These are phyloP conservation scores for Microchrysa polita DNA, from an alignment of 2,888 invertebrate species.

Conservation along the genomic window DNA sequence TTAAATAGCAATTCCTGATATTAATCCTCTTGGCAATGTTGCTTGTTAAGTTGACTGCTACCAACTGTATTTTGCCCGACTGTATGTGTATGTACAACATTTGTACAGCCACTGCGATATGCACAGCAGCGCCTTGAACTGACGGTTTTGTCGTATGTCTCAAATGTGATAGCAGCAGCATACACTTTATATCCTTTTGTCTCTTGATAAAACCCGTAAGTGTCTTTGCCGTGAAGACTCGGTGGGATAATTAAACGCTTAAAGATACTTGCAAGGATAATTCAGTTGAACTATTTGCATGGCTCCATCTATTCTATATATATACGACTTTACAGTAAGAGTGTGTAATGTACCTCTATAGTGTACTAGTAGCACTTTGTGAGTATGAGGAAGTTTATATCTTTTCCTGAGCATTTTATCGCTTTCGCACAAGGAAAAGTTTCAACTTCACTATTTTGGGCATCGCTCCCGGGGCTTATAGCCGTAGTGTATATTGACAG, in stretches of 20 bases:
- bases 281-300: constrained; percentile 47
- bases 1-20: constrained; percentile 2
- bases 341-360: no score
- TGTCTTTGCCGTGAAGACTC: constrained; percentile 13
- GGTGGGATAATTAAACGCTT: constrained; percentile 47
- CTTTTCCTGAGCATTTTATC: constrained; percentile 26
- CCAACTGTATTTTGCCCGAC: no score
- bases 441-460: not conserved
- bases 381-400: not conserved
- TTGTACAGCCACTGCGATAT: no score
- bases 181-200: constrained; percentile 6
- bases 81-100: no score
- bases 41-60: not conserved
- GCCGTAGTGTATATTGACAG: no score
- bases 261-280: constrained; percentile 48
- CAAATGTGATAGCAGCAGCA: not conserved
- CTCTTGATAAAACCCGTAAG: constrained; percentile 20
- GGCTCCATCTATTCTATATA: no score
- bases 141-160: not conserved
- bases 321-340: no score
- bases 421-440: constrained; percentile 13
- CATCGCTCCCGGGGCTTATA: no score
- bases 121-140: not conserved
- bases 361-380: no score
- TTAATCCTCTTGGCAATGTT: constrained; percentile 15